Conservation (phyloP, 2,797 vertebrate genomes). For the Astyanax mexicanus region DNA sequence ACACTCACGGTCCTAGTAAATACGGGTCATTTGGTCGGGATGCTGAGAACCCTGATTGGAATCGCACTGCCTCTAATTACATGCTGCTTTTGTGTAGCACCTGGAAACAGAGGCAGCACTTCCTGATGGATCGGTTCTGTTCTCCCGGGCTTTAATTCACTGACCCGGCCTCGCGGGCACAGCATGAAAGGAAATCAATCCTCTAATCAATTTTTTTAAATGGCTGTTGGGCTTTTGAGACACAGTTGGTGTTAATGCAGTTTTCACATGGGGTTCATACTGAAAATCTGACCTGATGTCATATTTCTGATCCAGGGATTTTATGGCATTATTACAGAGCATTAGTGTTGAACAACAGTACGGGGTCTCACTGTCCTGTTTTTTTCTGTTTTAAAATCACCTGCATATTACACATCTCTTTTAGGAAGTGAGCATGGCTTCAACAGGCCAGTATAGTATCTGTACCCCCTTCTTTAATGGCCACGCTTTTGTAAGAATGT, state of each 20-base stretch:
- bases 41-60: not conserved
- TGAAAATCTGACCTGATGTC: not conserved
- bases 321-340: too few relatives aligned
- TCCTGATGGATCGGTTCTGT: not conserved
- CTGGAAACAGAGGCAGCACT: not conserved
- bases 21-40: conserved; percentile 10
- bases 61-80: not conserved
- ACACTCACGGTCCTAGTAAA: not conserved
- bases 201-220: too few relatives aligned
- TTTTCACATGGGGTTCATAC: not conserved
- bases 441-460: too few relatives aligned
- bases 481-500: too few relatives aligned
- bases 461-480: too few relatives aligned
- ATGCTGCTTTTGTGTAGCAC: not conserved
- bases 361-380: too few relatives aligned
- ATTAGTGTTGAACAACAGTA: too few relatives aligned
- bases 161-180: not conserved
- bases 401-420: too few relatives aligned
- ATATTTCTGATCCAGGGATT: not conserved
- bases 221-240: not conserved
- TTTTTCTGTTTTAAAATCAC: too few relatives aligned
- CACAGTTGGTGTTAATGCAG: not conserved
- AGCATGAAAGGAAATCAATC: not conserved
- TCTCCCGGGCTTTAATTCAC: not conserved
- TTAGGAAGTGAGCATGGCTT: too few relatives aligned